These are phyloP conservation scores for Chaetoderma sp. DNA, from an alignment of 2,888 invertebrate species.

Conservation along the genomic window DNA sequence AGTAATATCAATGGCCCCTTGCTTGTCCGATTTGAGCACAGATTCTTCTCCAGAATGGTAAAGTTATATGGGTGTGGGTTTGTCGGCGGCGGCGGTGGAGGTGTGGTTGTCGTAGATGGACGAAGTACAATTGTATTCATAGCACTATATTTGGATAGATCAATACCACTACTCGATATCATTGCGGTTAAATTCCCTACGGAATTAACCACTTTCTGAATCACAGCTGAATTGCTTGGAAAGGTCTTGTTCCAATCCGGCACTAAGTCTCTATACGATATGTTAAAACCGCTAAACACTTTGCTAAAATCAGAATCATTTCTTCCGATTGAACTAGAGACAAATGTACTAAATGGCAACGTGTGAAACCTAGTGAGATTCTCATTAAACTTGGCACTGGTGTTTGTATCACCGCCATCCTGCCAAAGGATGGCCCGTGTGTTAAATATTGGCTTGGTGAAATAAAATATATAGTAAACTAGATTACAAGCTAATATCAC, in stretches of 20 bases:
- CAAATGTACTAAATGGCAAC: no score
- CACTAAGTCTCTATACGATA: not conserved
- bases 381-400: no score
- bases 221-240: not conserved
- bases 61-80: conserved; percentile 1
- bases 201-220: not conserved
- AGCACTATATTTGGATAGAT: no score
- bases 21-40: conserved; percentile 15
- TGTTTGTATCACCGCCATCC: no score
- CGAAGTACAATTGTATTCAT: not conserved
- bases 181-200: not conserved
- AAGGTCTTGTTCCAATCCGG: not conserved
- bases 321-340: not conserved
- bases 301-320: not conserved
- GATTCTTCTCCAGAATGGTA: not conserved
- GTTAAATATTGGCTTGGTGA: no score
- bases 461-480: no score
- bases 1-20: not conserved
- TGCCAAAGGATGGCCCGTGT: no score
- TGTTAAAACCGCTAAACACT: not conserved
- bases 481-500: no score
- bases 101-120: no score
- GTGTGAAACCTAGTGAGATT: no score
- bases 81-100: not conserved
- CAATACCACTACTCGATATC: no score